Evolutionary conservation across 2,113 vertebrate species (phyloP), one percentile per base, ranked within the genome.

Genomic region (Gobiocypris rarus): DNA sequence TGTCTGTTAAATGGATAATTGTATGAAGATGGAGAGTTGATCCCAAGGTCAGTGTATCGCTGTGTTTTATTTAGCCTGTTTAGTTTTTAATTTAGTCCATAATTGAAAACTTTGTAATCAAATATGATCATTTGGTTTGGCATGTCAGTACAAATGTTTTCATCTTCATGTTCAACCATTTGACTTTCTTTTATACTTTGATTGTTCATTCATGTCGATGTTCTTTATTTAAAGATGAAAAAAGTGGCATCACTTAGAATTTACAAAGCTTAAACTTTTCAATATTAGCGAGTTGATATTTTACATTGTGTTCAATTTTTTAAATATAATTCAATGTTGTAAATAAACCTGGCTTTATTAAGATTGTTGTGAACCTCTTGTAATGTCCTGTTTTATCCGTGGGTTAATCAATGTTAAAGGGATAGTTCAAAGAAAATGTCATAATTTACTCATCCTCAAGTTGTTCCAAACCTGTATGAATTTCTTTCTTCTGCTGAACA

Each of bases 21-120:
- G 10, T 76, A n/a, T n/a, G 75, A 41, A 45, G 75, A 78, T 61
- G 75, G 14, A 76, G 28, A 79, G 56, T 11, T 59, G 38, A 78
- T 61, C 56, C n/a, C n/a, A 61, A 79, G 76, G 76, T 79, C n/a
- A 61, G 26, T 56, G 76, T 79, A 13, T 63, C 1, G 22, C 34
- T 45, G 56, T 61, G 7, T 17, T 61, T 79, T 59, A 24, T 8
- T 34, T 17, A 15, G 24, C 13, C 14, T 31, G 24, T 74, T 52
- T 50, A 74, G 48, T 19, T 14, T 65, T 28, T 63, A 28, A 63
- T 14, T 52, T 9, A 19, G 63, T 19, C 31, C 63, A 38, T 19
- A 0, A 3, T 8, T 34, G 7, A 3, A 54, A 7, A 54, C 17
- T 54, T 54, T 54, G 17, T 54, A 19, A 19, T 54, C 52, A 54